Evolutionary conservation across 2,797 vertebrate species (phyloP), one percentile per base, ranked within the genome.

Genomic region (Melanotaenia boesemani): DNA sequence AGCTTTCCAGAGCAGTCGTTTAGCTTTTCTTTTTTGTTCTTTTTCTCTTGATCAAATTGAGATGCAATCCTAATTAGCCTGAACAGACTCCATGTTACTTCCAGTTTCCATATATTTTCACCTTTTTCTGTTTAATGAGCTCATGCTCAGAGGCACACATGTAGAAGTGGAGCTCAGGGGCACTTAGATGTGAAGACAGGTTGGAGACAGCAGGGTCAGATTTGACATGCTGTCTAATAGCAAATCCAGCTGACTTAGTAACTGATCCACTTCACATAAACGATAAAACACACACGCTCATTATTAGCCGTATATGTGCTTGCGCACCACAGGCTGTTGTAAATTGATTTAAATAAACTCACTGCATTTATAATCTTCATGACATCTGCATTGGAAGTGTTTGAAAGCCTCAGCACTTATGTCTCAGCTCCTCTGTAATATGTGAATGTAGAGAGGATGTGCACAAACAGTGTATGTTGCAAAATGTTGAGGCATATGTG

Each of bases 151-250:
- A 50, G 34, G 30, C 41, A 34, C 3, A 0, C 48, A 72, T 6
- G 36, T 72, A 55, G 63, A 76, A 52, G 71, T 18, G n/a, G 12
- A 57, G 67, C 57, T 68, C 60, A n/a, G 72, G 74, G 72, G 37
- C 63, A 68, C 52, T 63, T 48, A 69, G 72, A 82, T 59, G 84
- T 76, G 73, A 83, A 88, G 89, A 86, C 86, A 89, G 80, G 46
- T 74, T 62, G 66, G 73, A 88, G 80, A 81, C 76, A 76, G 82
- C 52, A 13, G 83, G 87, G 82, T 87, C 82, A 72, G 73, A 75
- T 91, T 90, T 91, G 79, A 89, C 72, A 74, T 63, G 78, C 63
- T 60, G 80, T 81, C 81, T 91, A 83, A 92, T 87, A 79, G 88
- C 67, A 87, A 86, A 88, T 75, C 85, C 91, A 92, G 88, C 84